Conservation (phyloP, 2,113 vertebrate genomes). For the Labeo catla region DNA sequence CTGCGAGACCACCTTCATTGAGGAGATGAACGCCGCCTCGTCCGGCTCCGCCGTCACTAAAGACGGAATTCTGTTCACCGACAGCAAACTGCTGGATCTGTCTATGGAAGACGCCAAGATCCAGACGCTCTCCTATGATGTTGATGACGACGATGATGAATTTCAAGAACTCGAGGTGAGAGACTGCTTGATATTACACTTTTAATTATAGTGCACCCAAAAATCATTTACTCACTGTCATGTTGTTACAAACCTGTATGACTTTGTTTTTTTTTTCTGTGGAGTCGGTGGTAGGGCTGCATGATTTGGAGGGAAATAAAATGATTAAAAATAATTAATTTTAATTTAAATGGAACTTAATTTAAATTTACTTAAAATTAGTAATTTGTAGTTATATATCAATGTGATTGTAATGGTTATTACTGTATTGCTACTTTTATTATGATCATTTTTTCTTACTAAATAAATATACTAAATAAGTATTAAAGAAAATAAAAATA, state of each 20-base stretch:
- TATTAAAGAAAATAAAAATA: too few relatives aligned
- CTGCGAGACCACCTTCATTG: slow-evolving; percentile 94
- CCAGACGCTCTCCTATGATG: slow-evolving; percentile 88
- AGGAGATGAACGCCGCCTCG: slow-evolving; percentile 77
- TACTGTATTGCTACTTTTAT: neutral
- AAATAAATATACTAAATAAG: neutral
- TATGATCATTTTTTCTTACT: neutral
- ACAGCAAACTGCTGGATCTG: slow-evolving; percentile 86
- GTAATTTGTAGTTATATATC: neutral
- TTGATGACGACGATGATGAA: slow-evolving; percentile 89
- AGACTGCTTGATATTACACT: neutral
- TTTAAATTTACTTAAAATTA: neutral
- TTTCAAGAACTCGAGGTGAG: slow-evolving; percentile 94
- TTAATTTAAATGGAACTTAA: too few relatives aligned
- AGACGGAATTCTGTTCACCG: slow-evolving; percentile 81
- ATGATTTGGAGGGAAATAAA: neutral
- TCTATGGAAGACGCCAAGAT: slow-evolving; percentile 85
- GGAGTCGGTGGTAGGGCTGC: neutral
- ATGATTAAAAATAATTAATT: too few relatives aligned
- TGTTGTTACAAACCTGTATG: neutral
- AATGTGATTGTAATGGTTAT: neutral
- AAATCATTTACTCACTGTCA: neutral
- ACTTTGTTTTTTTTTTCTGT: neutral
- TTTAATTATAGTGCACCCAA: neutral
- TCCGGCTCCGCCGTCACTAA: slow-evolving; percentile 78